A percentile compares a stretch with the other conserved stretches of the same genome.
These are phyloP conservation scores for Selene dorsalis DNA, from an alignment of 2,797 vertebrate genomes.

Conservation along the genomic window DNA sequence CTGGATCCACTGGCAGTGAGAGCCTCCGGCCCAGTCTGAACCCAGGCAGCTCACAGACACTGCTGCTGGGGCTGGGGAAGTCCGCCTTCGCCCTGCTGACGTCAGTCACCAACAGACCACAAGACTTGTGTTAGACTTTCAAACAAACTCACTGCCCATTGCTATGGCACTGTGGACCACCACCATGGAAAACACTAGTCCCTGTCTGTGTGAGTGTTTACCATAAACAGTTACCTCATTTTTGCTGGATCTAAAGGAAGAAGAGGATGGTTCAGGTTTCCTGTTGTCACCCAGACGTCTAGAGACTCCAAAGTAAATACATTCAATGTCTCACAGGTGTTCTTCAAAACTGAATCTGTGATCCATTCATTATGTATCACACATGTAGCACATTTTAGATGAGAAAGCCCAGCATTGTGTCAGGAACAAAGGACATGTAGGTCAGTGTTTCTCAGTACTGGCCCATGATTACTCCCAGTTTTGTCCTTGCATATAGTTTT, in stretches of 20 bases:
- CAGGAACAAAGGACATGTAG: conserved; percentile 3
- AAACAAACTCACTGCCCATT: conserved; percentile 75
- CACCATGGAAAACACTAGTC: conserved; percentile 75
- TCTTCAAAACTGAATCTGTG: not conserved
- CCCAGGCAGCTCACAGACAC: conserved; percentile 47
- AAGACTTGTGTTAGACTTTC: conserved; percentile 67
- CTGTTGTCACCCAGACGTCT: conserved; percentile 30
- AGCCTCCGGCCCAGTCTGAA: conserved; percentile 46
- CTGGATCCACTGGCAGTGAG: conserved; percentile 50
- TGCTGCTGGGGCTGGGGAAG: conserved; percentile 26
- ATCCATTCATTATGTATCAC: not conserved
- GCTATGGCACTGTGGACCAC: conserved; percentile 65
- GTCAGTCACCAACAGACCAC: conserved; percentile 70
- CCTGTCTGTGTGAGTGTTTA: conserved; percentile 65
- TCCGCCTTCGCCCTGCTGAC: conserved; percentile 71
- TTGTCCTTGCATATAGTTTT: conserved; percentile 18
- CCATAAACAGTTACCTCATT: conserved; percentile 66
- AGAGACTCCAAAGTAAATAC: conserved; percentile 25
- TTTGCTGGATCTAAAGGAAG: conserved; percentile 59
- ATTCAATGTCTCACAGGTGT: not conserved
- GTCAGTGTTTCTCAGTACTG: conserved; percentile 1
- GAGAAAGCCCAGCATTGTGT: not conserved
- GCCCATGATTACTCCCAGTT: not conserved
- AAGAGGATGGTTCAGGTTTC: conserved; percentile 46
- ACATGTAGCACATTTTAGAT: not conserved